A percentile compares a stretch with the other conserved stretches of the same genome.
phyloP scores from a whole-genome alignment of 2,888 invertebrate genomes.

The Agriopis leucophaearia region DNA sequence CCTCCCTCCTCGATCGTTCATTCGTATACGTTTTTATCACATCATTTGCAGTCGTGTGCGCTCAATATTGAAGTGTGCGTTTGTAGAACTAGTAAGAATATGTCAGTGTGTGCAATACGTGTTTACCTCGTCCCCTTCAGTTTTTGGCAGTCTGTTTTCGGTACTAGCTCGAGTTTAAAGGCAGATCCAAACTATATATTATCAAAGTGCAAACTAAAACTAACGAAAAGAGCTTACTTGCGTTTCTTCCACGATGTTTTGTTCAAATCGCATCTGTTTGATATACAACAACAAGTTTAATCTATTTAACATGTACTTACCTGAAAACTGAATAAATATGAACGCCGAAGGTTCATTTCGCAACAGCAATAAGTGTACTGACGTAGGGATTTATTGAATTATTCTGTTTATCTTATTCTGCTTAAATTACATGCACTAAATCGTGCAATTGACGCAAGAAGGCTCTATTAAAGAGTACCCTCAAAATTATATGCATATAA shows the following conservation, averaged over 20 bases:
- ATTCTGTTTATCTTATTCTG: conserved; percentile 43
- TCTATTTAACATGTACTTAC: conserved; percentile 10
- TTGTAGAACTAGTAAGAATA: too few relatives aligned
- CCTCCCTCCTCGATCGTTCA: too few relatives aligned
- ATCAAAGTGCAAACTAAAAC: neutral
- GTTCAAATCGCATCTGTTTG: neutral
- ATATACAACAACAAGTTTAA: conserved; percentile 7
- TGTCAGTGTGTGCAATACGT: too few relatives aligned
- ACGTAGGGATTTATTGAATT: conserved; percentile 59
- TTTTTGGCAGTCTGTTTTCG: too few relatives aligned
- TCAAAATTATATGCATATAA: too few relatives aligned
- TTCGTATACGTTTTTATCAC: too few relatives aligned
- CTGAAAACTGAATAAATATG: conserved; percentile 28
- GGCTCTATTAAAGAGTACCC: conserved; percentile 56
- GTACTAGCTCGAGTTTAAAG: too few relatives aligned
- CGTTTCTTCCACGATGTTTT: neutral
- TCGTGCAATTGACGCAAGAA: conserved; percentile 46
- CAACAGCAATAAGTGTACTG: conserved; percentile 13
- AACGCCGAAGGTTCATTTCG: conserved; percentile 35
- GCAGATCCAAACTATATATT: too few relatives aligned
- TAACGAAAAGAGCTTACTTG: neutral
- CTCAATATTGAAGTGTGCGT: too few relatives aligned
- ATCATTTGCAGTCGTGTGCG: too few relatives aligned
- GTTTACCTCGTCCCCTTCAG: too few relatives aligned
- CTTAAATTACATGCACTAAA: conserved; percentile 28